Evolutionary conservation across 2,888 invertebrate genomes (phyloP), one percentile per base, ranked within the genome.

Genomic region (Spodoptera littoralis): DNA sequence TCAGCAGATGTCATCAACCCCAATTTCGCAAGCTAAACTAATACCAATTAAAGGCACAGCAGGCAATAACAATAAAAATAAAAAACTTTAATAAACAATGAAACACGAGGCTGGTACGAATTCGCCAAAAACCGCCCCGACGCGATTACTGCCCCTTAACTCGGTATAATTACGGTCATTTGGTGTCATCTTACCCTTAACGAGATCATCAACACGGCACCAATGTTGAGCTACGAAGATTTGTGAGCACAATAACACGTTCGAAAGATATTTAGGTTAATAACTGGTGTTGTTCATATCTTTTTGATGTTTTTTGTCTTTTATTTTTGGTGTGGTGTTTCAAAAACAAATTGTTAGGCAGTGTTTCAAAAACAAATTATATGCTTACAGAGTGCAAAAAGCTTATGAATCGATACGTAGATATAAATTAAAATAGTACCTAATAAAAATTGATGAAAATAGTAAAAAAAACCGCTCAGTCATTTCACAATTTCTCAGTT

Each of bases 101-200:
- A 78, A 78, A 77, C 87, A 88, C 85, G 82, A 80, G 84, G 55
- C 68, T 84, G 81, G 82, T 78, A 87, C 81, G 81, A 90, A 92
- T 91, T 90, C 84, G 85, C 83, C 88, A 83, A 89, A 89, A 90
- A 88, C 64, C 82, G 85, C 83, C 70, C 73, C 78, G 73, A 70
- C 78, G 69, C 87, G 85, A 88, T 90, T 88, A 89, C 84, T 84
- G 85, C 87, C 87, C 89, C 86, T 88, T 90, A 91, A 90, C 86
- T 88, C 90, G 90, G 79, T 84, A 87, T 92, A 93, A 93, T 93
- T 92, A 91, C 90, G 88, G 91, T 88, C 90, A 90, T 93, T 93
- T 80, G 87, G 92, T 92, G 91, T 93, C 92, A 90, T 92, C 92
- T 92, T 91, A 87, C 91, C 89, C 88, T 89, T 93, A 93, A 93